These are phyloP conservation scores for Stramonita haemastoma DNA, from an alignment of 2,888 invertebrate genomes.

Conservation along the genomic window DNA sequence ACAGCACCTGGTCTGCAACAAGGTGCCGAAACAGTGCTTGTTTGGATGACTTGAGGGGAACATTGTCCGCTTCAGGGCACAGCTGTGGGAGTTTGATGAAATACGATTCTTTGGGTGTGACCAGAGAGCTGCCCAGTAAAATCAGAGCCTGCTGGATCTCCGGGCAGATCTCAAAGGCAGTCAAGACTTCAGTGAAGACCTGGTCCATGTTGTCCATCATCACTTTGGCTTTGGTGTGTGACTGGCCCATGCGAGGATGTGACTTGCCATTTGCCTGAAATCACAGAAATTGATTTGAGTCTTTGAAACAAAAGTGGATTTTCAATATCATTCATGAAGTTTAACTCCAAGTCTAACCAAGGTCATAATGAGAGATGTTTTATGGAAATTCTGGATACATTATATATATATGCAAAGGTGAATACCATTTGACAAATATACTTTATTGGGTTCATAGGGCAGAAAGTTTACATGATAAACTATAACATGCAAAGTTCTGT, in stretches of 20 bases:
- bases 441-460: no score
- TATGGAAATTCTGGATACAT: no score
- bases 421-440: no score
- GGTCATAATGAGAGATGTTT: no score
- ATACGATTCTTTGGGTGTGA: constrained; percentile 66
- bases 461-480: no score
- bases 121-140: constrained; percentile 61
- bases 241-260: background rate
- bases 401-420: no score
- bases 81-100: constrained; percentile 55
- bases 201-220: constrained; percentile 55
- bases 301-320: no score
- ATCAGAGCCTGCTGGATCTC: constrained; percentile 60
- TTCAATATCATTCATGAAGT: no score
- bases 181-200: constrained; percentile 51
- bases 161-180: constrained; percentile 62
- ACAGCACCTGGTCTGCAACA: constrained; percentile 61
- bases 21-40: constrained; percentile 61
- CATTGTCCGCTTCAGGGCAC: constrained; percentile 45
- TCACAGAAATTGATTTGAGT: background rate
- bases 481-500: no score
- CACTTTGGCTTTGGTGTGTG: constrained; percentile 53
- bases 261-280: constrained; percentile 17
- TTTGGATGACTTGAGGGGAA: constrained; percentile 52
- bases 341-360: no score